Percentiles rank a stretch among this genome's conserved stretches.
These are phyloP conservation scores for Hylyphantes graminicola DNA, from an alignment of 1,140 invertebrate species.

Conservation along the genomic window DNA sequence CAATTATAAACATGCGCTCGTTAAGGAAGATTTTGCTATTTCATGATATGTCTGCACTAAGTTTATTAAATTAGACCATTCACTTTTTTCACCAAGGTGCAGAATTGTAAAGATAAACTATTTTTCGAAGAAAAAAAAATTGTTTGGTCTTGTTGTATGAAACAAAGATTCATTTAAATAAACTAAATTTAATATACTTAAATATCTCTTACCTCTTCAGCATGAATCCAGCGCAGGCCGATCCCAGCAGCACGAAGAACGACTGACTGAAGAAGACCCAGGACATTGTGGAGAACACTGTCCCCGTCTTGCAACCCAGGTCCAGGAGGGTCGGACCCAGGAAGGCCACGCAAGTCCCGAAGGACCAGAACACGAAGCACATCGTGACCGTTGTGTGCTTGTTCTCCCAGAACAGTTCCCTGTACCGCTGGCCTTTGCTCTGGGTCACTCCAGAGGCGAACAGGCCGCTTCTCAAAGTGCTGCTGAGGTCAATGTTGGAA, in stretches of 20 bases:
- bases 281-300: slow-evolving; percentile 69
- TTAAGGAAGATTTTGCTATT: too few relatives aligned
- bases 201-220: slow-evolving; percentile 67
- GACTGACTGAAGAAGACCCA: slow-evolving; percentile 72
- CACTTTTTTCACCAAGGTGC: too few relatives aligned
- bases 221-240: slow-evolving; percentile 69
- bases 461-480: neutral
- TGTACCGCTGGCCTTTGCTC: slow-evolving; percentile 63
- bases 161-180: too few relatives aligned
- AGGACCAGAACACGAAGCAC: slow-evolving; percentile 70
- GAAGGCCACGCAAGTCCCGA: slow-evolving; percentile 72
- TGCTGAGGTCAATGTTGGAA: slow-evolving; percentile 25
- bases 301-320: slow-evolving; percentile 69
- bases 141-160: too few relatives aligned
- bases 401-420: slow-evolving; percentile 68
- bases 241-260: slow-evolving; percentile 70
- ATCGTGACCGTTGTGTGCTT: slow-evolving; percentile 68
- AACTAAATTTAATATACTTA: neutral
- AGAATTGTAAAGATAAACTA: too few relatives aligned
- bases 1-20: too few relatives aligned
- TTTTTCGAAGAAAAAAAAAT: too few relatives aligned
- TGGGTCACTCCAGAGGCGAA: neutral
- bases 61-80: too few relatives aligned
- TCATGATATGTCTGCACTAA: too few relatives aligned
- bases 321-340: slow-evolving; percentile 71